Evolutionary conservation across 2,888 invertebrate genomes (phyloP).

Genomic region (Drosophila formosana): DNA sequence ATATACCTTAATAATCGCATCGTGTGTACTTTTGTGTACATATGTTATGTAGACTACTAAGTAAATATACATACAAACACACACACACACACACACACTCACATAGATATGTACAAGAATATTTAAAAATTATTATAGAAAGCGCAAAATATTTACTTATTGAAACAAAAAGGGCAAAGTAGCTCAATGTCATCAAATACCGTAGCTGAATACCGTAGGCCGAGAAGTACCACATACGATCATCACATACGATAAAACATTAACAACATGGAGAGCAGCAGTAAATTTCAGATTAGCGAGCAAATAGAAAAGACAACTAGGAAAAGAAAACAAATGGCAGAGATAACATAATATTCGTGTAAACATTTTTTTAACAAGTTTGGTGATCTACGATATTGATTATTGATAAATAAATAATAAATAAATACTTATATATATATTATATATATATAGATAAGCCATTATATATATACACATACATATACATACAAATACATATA

Average conservation of each 20-base stretch:
- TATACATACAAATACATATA: constrained; percentile 37
- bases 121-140: constrained; percentile 39
- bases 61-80: constrained; percentile 6
- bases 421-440: constrained; percentile 61
- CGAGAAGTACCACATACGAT: constrained; percentile 24
- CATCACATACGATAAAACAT: constrained; percentile 17
- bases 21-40: constrained; percentile 49
- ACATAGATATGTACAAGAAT: constrained; percentile 27
- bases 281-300: constrained; percentile 12
- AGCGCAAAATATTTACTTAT: constrained; percentile 61
- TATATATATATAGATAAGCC: constrained; percentile 71
- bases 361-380: constrained; percentile 82
- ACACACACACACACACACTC: constrained; percentile 30
- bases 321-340: constrained; percentile 15
- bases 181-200: constrained; percentile 17
- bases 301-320: constrained; percentile 9
- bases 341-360: constrained; percentile 62
- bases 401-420: constrained; percentile 71
- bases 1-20: constrained; percentile 9
- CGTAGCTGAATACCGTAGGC: constrained; percentile 43
- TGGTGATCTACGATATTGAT: constrained; percentile 83
- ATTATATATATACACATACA: constrained; percentile 64
- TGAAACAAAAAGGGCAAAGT: constrained; percentile 16
- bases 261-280: constrained; percentile 3
- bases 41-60: constrained; percentile 14